Evolutionary conservation across 2,797 vertebrate genomes (phyloP).

Genomic region (Eleutherodactylus coqui): DNA sequence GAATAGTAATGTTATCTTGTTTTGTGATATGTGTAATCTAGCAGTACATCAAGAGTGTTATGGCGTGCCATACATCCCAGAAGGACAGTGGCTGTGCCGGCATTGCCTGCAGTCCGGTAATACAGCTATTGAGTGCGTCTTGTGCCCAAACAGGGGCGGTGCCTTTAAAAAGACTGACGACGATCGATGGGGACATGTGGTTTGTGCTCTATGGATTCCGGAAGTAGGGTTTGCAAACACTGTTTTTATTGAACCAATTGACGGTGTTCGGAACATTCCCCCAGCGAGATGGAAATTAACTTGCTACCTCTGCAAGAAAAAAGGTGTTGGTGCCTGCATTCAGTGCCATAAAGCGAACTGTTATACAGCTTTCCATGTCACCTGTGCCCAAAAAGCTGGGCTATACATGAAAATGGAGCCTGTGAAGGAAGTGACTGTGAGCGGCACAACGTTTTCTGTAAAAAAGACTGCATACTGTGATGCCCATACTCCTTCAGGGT

Average conservation of each 20-base stretch:
- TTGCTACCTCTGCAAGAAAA: slow-evolving; percentile 98
- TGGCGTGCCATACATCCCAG: slow-evolving; percentile 95
- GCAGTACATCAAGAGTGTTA: slow-evolving; percentile 99
- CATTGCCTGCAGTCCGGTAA: slow-evolving; percentile 91
- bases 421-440: slow-evolving; percentile 86
- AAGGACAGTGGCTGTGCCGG: slow-evolving; percentile 97
- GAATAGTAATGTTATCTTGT: slow-evolving; percentile 95
- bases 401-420: slow-evolving; percentile 99
- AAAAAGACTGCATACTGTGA: slow-evolving; percentile 97
- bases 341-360: slow-evolving; percentile 99
- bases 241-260: slow-evolving; percentile 96
- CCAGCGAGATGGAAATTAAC: slow-evolving; percentile 97
- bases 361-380: slow-evolving; percentile 98
- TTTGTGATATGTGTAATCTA: slow-evolving; percentile 94
- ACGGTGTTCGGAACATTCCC: slow-evolving; percentile 92
- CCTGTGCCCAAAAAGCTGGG: slow-evolving; percentile 92
- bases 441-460: slow-evolving; percentile 87
- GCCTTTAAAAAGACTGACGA: slow-evolving; percentile 97
- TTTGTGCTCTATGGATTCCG: slow-evolving; percentile 96
- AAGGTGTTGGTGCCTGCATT: slow-evolving; percentile 94
- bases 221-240: slow-evolving; percentile 98
- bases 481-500: slow-evolving; percentile 86
- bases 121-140: slow-evolving; percentile 88
- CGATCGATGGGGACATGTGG: slow-evolving; percentile 96
- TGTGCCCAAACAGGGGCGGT: slow-evolving; percentile 95